Percentiles rank a stretch among this genome's conserved stretches.
phyloP scores from a whole-genome alignment of 2,113 vertebrate genomes.

The Ceratotherium simum region DNA sequence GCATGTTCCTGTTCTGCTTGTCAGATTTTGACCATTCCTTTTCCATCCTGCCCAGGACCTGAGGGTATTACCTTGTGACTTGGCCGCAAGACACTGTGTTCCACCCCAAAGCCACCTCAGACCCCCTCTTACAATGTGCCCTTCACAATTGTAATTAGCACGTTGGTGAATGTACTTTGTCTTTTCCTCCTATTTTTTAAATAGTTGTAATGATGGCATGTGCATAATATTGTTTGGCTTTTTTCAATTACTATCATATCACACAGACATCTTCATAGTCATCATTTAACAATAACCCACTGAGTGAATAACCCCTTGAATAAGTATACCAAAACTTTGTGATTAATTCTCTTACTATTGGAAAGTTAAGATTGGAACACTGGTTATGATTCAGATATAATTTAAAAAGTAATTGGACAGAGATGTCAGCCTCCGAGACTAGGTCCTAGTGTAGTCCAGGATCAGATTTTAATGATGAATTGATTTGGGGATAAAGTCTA shows the following conservation, averaged over 20 bases:
- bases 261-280: background rate
- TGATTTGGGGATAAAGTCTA: background rate
- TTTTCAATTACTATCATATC: background rate
- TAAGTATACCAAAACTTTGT: background rate
- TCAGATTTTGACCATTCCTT: background rate
- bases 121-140: background rate
- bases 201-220: background rate
- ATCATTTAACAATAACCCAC: background rate
- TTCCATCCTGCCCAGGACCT: no score
- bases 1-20: accelerated
- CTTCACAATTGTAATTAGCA: background rate
- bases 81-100: background rate
- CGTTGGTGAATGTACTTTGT: background rate
- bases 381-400: background rate
- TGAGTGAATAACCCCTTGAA: background rate
- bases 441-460: background rate
- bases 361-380: background rate
- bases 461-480: background rate
- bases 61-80: background rate
- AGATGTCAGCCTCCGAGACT: background rate
- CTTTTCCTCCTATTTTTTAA: background rate
- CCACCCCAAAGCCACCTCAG: accelerated
- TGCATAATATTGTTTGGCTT: accelerated
- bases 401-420: background rate
- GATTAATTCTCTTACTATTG: background rate